Evolutionary conservation across 2,888 invertebrate genomes (phyloP), one percentile per base, ranked within the genome.

Genomic region (Seira sanloemensis): DNA sequence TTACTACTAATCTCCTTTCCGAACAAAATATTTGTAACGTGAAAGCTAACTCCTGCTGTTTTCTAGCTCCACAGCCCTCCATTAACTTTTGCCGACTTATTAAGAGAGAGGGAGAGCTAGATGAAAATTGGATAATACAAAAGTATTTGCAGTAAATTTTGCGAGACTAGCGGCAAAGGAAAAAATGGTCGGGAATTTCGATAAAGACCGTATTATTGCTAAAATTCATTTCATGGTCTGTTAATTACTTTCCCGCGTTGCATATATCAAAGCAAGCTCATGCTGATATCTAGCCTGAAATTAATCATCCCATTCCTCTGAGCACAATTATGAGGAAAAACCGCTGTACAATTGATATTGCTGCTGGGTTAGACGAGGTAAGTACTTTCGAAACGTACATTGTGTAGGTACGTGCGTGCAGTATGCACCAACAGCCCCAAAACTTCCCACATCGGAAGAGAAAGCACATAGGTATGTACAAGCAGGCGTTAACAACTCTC

Each of bases 191-290:
- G 12, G 50, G n/a, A 50, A 50, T 50, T 12, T 18, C 50, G 50
- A 50, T 50, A 50, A 50, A 50, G 50, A 12, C 50, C 50, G n/a
- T 18, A 50, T 50, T 50, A 50, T 7, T 50, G 16, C 5, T 50
- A 50, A 67, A 79, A 75, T 68, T 80, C 80, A 80, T 80, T 80
- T 74, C 80, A 80, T 74, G 80, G 80, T 80, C 74, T 74, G 80
- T 62, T 80, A 74, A 80, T 80, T 80, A 74, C 74, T 68, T 50
- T 50, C 50, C 62, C 62, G 46, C 21, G 50, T 54, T 26, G 68
- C 69, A 80, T 50, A 50, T 50, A 74, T 75, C 68, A 37, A 46
- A 50, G 27, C 50, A 68, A 66, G 68, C 50, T 50, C 50, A 50
- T 18, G 25, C 67, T 26, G 19, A 25, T 68, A 68, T n/a, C 25